Conservation (phyloP, 1,140 invertebrate genomes). For the Rhopalosiphum padi region DNA sequence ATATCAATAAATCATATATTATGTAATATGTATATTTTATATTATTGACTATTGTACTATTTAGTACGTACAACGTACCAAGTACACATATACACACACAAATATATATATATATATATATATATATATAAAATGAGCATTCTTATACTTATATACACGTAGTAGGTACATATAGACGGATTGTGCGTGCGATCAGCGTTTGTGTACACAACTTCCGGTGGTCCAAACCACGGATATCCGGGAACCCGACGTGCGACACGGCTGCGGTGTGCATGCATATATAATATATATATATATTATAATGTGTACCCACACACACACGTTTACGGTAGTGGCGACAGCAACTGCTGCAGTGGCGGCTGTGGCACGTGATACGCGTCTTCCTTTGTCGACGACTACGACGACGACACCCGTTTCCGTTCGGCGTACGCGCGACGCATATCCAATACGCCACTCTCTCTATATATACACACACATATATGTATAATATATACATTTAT, state of each 20-base stretch:
- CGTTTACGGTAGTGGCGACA: background rate
- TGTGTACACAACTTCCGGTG: constrained; percentile 11
- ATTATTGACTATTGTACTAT: background rate
- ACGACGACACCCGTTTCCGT: constrained; percentile 26
- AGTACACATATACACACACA: too few relatives aligned
- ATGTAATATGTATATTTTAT: too few relatives aligned
- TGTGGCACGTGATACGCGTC: constrained; percentile 38
- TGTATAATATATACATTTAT: too few relatives aligned
- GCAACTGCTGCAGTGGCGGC: background rate
- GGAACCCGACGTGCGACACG: background rate
- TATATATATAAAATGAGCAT: background rate
- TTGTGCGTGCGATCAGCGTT: background rate
- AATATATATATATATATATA: too few relatives aligned
- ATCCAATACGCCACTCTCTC: background rate
- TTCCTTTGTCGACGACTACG: constrained; percentile 20
- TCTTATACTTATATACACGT: background rate
- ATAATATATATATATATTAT: background rate
- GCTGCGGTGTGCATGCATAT: background rate
- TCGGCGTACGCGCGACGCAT: constrained; percentile 19
- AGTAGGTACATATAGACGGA: background rate
- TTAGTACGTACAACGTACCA: background rate
- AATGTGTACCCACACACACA: background rate
- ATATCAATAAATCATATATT: background rate
- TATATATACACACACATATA: background rate
- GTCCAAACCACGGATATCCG: constrained; percentile 53